Conservation (phyloP, 1,140 invertebrate species). For the Saccostrea echinata region DNA sequence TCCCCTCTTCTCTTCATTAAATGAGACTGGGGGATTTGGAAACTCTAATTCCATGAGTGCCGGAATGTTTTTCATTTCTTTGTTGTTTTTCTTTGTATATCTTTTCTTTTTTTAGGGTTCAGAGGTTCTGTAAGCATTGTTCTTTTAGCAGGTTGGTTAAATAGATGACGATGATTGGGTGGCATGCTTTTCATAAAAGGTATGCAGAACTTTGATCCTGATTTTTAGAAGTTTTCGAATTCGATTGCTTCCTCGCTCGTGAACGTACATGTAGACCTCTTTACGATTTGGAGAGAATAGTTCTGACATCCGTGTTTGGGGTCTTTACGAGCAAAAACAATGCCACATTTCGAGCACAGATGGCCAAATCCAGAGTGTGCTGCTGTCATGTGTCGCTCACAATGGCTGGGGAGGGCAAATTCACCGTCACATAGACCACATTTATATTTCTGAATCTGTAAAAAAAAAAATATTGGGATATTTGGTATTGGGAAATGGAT, state of each 20-base stretch:
- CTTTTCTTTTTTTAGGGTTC: neutral
- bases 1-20: too few relatives aligned
- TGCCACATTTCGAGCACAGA: neutral
- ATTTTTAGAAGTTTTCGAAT: neutral
- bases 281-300: neutral
- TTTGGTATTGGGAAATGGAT: too few relatives aligned
- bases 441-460: neutral
- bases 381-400: neutral
- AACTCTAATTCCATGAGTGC: too few relatives aligned
- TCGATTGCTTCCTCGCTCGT: neutral
- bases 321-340: neutral
- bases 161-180: too few relatives aligned
- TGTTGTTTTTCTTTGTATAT: neutral
- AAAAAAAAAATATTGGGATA: too few relatives aligned
- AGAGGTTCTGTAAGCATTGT: neutral
- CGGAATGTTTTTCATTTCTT: too few relatives aligned
- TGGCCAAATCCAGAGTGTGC: neutral
- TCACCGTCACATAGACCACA: neutral
- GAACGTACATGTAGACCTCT: neutral
- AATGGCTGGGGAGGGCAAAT: neutral
- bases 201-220: neutral
- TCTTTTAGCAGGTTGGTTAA: neutral
- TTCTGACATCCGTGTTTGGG: neutral
- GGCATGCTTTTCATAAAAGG: neutral
- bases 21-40: too few relatives aligned